These are phyloP conservation scores for Amphiprion percula DNA, from an alignment of 2,113 vertebrate species.

Conservation along the genomic window DNA sequence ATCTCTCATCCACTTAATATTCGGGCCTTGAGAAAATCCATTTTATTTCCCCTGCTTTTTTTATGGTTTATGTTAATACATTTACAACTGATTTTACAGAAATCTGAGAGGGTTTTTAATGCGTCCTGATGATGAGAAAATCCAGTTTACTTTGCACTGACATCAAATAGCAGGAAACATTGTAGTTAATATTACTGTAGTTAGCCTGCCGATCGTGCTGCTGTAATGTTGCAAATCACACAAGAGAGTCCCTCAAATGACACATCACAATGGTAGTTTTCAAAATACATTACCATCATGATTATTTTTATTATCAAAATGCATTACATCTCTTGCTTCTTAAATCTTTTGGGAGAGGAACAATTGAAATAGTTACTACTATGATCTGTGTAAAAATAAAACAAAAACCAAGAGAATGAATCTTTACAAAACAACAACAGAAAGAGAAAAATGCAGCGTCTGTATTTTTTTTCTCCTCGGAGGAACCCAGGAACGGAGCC, in stretches of 20 bases:
- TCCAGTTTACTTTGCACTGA: too few relatives aligned
- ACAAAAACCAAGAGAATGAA: constrained; percentile 81
- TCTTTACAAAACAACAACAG: constrained; percentile 84
- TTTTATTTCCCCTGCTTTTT: too few relatives aligned
- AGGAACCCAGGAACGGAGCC: constrained; percentile 62
- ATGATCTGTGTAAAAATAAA: constrained; percentile 91
- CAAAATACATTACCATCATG: constrained; percentile 88
- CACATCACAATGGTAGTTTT: constrained; percentile 67
- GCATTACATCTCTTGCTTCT: constrained; percentile 93
- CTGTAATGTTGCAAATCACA: constrained; percentile 18
- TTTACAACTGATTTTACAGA: too few relatives aligned
- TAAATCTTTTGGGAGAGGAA: constrained; percentile 75
- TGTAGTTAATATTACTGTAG: too few relatives aligned
- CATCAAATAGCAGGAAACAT: too few relatives aligned
- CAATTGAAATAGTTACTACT: constrained; percentile 91
- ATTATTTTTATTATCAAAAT: constrained; percentile 99
- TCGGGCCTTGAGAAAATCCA: too few relatives aligned
- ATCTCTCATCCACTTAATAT: too few relatives aligned
- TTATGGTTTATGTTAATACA: too few relatives aligned
- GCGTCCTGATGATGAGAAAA: too few relatives aligned
- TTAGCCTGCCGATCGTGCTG: too few relatives aligned
- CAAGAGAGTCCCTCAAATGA: constrained; percentile 46
- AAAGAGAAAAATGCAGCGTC: constrained; percentile 84
- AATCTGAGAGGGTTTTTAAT: too few relatives aligned
- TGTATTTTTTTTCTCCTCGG: constrained; percentile 67